These are phyloP conservation scores for Gonocerus acuteangulatus DNA, from an alignment of 2,888 invertebrate genomes.

Conservation along the genomic window DNA sequence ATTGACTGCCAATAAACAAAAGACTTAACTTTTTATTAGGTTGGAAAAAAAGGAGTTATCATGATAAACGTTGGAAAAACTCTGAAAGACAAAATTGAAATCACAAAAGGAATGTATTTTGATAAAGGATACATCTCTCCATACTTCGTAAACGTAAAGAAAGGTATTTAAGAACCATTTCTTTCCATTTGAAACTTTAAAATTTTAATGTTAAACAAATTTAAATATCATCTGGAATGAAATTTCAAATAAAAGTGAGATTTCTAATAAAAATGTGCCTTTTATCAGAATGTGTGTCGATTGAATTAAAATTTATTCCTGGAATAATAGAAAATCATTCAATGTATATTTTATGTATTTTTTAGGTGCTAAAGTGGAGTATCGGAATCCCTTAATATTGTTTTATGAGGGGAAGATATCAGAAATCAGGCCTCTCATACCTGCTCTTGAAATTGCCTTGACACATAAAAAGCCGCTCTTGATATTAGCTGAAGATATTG, in stretches of 20 bases:
- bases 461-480: conserved; percentile 25
- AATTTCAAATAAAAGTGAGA: too few species aligned
- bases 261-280: too few species aligned
- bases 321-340: too few species aligned
- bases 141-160: conserved; percentile 96
- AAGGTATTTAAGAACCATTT: conserved; percentile 61
- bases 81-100: conserved; percentile 85
- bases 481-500: conserved; percentile 32
- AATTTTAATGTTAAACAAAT: too few species aligned
- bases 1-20: too few species aligned
- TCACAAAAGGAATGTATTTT: conserved; percentile 98
- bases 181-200: too few species aligned
- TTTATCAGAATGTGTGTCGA: too few species aligned
- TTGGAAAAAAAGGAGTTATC: conserved; percentile 95
- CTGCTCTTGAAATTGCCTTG: conserved; percentile 27
- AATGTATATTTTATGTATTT: too few species aligned
- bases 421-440: conserved; percentile 23
- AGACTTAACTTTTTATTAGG: conserved; percentile 48
- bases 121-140: conserved; percentile 99
- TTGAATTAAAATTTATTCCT: too few species aligned
- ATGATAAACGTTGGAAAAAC: conserved; percentile 99
- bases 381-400: conserved; percentile 27
- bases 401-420: conserved; percentile 31
- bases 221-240: too few species aligned
- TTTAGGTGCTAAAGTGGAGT: conserved; percentile 29